phyloP scores from a whole-genome alignment of 2,888 invertebrate genomes.

The Muscina levida region DNA sequence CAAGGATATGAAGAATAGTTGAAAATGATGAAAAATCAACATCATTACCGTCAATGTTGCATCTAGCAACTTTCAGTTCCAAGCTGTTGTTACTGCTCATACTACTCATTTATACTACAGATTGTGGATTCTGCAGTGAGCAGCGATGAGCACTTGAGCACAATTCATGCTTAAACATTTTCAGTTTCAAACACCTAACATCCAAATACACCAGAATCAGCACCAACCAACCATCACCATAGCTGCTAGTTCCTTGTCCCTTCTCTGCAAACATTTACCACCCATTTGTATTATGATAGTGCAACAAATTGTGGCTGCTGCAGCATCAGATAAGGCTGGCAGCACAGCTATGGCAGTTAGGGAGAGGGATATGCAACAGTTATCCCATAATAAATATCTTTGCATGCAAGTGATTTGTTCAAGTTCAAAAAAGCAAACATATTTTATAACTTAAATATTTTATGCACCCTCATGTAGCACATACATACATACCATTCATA shows the following conservation, averaged over 20 bases:
- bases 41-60: slow-evolving; percentile 20
- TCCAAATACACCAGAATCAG: no score
- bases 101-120: no score
- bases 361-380: slow-evolving; percentile 50
- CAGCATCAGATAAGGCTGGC: neutral
- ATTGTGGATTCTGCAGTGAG: no score
- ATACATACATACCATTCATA: neutral
- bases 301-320: neutral
- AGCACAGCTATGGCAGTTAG: no score
- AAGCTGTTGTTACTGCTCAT: neutral
- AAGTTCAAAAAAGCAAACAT: slow-evolving; percentile 48
- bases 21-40: slow-evolving; percentile 27
- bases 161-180: no score
- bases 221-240: no score
- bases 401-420: slow-evolving; percentile 52
- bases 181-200: no score
- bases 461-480: slow-evolving; percentile 29
- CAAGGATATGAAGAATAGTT: slow-evolving; percentile 18
- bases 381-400: slow-evolving; percentile 47
- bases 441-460: slow-evolving; percentile 41
- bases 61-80: neutral
- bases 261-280: no score
- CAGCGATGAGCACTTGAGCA: no score
- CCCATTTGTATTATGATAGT: no score
- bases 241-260: no score